phyloP scores from a whole-genome alignment of 2,113 vertebrate genomes.

The Eudorcas thomsonii region DNA sequence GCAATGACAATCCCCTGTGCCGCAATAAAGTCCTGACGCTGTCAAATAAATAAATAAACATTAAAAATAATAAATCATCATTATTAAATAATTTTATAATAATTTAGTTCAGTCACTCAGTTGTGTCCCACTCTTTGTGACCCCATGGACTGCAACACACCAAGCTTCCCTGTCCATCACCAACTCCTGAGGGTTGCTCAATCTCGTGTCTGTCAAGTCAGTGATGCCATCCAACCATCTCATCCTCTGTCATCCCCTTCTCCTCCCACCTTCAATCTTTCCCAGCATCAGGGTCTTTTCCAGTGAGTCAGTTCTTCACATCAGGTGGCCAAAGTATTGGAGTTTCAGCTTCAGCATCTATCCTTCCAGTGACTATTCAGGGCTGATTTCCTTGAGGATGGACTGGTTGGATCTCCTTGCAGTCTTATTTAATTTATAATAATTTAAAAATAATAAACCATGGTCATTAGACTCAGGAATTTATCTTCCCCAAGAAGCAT shows the following conservation, averaged over 20 bases:
- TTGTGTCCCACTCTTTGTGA: not conserved
- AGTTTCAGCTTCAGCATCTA: not conserved
- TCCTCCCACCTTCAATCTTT: not conserved
- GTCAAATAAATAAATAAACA: not conserved
- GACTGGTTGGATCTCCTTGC: not conserved
- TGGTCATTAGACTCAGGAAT: not conserved
- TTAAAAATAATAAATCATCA: not conserved
- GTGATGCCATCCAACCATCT: not conserved
- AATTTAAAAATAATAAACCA: not conserved
- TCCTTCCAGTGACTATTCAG: not conserved
- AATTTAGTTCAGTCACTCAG: not conserved
- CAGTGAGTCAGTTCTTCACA: not conserved
- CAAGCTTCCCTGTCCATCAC: not conserved
- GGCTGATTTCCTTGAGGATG: not conserved
- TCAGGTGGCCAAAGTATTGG: not conserved
- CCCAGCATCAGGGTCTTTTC: not conserved
- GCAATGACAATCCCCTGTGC: not conserved
- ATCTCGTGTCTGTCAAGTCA: not conserved
- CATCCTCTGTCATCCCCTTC: not conserved
- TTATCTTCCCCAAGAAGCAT: not conserved
- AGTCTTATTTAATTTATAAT: not conserved
- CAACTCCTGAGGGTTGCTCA: not conserved
- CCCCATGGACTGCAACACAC: not conserved
- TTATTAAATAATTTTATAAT: not conserved
- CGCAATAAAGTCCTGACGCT: not conserved